These are phyloP conservation scores for Hypolimnas misippus DNA, from an alignment of 2,888 invertebrate species.

Conservation along the genomic window DNA sequence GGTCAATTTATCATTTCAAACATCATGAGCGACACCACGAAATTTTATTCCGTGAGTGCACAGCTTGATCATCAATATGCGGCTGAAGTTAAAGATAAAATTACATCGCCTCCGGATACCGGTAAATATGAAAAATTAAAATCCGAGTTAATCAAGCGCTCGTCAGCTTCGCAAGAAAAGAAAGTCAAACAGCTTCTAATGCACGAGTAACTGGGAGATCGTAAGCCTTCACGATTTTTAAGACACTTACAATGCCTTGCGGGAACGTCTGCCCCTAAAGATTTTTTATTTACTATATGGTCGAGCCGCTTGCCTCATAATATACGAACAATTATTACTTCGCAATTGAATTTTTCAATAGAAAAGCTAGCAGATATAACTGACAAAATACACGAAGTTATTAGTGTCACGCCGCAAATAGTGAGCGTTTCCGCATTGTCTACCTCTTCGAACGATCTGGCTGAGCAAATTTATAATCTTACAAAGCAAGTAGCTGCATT, in stretches of 20 bases:
- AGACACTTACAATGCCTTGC: conserved; percentile 5
- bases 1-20: too few relatives aligned
- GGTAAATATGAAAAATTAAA: too few relatives aligned
- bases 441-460: conserved; percentile 5
- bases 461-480: neutral
- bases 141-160: too few relatives aligned
- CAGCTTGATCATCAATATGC: too few relatives aligned
- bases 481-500: neutral
- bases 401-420: conserved; percentile 24
- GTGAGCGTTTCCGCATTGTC: conserved; percentile 43
- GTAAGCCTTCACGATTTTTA: conserved; percentile 7
- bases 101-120: too few relatives aligned
- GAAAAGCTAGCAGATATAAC: neutral
- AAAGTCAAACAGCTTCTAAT: conserved; percentile 36
- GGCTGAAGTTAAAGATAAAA: too few relatives aligned
- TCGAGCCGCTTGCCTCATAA: neutral
- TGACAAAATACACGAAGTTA: conserved; percentile 9
- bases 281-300: conserved; percentile 4
- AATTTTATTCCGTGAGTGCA: too few relatives aligned
- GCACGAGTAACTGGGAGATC: conserved; percentile 24
- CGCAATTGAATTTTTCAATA: neutral
- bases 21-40: too few relatives aligned
- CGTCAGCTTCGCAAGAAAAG: conserved; percentile 23
- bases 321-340: neutral
- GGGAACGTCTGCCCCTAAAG: neutral